Percentiles rank a stretch among this genome's conserved stretches.
These are phyloP conservation scores for Molanna angustata DNA, from an alignment of 2,888 invertebrate species.

Conservation along the genomic window DNA sequence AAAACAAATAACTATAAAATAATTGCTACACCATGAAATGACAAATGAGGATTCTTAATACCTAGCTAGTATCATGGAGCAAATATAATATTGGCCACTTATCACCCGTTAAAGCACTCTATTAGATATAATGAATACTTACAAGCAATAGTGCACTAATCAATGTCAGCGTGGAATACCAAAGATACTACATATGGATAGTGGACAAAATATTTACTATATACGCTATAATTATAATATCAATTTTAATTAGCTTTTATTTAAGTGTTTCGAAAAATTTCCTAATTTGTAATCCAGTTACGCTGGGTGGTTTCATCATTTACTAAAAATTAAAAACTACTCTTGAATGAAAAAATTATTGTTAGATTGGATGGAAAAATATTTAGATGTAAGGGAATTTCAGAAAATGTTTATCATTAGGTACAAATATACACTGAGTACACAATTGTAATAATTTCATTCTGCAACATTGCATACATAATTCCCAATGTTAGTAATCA, in stretches of 20 bases:
- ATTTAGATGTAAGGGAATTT: slow-evolving; percentile 18
- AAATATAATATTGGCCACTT: slow-evolving; percentile 12
- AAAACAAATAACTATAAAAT: neutral
- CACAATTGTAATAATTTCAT: neutral
- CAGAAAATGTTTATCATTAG: slow-evolving; percentile 1
- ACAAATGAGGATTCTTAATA: neutral
- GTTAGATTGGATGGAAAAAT: slow-evolving; percentile 32
- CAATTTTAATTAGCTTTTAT: slow-evolving; percentile 12
- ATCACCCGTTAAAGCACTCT: slow-evolving; percentile 15
- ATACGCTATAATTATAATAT: slow-evolving; percentile 2
- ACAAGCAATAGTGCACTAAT: slow-evolving; percentile 20
- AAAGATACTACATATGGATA: slow-evolving; percentile 19
- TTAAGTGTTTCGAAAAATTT: slow-evolving; percentile 1
- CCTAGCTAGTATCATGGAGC: slow-evolving; percentile 7
- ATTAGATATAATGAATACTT: slow-evolving; percentile 20
- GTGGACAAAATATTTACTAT: slow-evolving; percentile 21
- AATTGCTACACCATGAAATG: neutral
- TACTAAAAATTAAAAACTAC: slow-evolving; percentile 1
- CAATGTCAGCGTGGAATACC: slow-evolving; percentile 22
- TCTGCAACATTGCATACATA: slow-evolving; percentile 1
- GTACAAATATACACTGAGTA: slow-evolving; percentile 10
- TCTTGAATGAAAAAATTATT: slow-evolving; percentile 30
- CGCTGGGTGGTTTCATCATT: neutral
- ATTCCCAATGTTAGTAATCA: slow-evolving; percentile 10
- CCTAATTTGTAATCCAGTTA: neutral